These are phyloP conservation scores for Pachyseris speciosa DNA, from an alignment of 64 coral and sea anemone species.

Conservation along the genomic window DNA sequence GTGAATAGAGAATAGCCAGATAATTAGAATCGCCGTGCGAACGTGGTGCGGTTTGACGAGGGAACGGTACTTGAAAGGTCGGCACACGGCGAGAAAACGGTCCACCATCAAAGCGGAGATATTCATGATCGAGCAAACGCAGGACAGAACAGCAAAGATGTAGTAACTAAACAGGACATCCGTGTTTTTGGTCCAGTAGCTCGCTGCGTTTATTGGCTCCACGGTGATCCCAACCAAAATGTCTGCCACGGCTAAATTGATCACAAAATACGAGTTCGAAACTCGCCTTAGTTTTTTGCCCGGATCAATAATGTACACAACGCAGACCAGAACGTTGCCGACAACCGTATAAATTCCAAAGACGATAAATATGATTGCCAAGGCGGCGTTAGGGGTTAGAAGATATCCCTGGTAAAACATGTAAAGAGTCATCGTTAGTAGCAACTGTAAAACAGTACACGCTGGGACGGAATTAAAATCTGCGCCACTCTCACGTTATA, in stretches of 20 bases:
- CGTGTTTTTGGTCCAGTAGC: slow-evolving; percentile 70
- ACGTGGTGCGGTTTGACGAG: slow-evolving; percentile 55
- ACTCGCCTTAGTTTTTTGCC: slow-evolving; percentile 74
- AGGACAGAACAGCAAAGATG: slow-evolving; percentile 83
- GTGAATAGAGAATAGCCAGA: slow-evolving; percentile 79
- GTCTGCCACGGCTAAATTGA: slow-evolving; percentile 84
- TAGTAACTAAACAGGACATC: slow-evolving; percentile 78
- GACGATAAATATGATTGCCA: slow-evolving; percentile 79
- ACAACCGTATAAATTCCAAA: slow-evolving; percentile 88
- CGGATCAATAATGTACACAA: slow-evolving; percentile 79
- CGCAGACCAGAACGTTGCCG: slow-evolving; percentile 78
- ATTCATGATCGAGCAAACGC: slow-evolving; percentile 86
- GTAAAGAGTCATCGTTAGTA: slow-evolving; percentile 48
- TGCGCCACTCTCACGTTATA: no score
- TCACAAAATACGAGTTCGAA: slow-evolving; percentile 82
- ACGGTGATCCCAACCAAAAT: slow-evolving; percentile 90
- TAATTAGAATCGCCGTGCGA: slow-evolving; percentile 41
- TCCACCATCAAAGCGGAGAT: slow-evolving; percentile 87
- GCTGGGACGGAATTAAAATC: no score
- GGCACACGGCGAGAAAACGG: slow-evolving; percentile 71
- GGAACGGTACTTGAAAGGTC: slow-evolving; percentile 78
- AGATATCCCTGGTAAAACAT: slow-evolving; percentile 95
- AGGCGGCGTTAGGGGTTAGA: slow-evolving; percentile 66
- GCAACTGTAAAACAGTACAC: not conserved
- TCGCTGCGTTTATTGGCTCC: slow-evolving; percentile 86